Base-by-base conservation (phyloP, 1,140 invertebrate species). In the Nixonia krombeini region DNA sequence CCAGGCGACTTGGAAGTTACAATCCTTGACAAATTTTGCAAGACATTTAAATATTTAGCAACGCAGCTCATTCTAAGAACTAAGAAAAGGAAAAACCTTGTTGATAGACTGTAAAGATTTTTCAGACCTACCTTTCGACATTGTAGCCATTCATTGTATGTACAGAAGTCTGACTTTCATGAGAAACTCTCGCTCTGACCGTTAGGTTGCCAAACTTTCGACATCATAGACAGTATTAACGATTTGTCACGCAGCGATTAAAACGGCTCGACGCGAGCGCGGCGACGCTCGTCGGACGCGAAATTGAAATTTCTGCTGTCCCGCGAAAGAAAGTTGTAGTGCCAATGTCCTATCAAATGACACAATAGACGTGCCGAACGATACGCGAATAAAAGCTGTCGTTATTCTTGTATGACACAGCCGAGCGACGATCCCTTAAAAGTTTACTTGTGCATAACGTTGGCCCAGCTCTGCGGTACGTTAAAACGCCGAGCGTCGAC, bases 391-490 rank as follows among this genome's bases (percentile, higher is more conserved):
- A 40, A 41, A 31, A 45, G 18, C 23, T 70, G 57, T 50, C 42
- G 51, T 57, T 65, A 65, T 62, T 65, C 68, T 70, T 70, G 44
- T 70, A 66, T 53, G 31, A 64, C 42, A 49, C 9, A n/a, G 38
- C 40, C 23, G 41, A 46, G n/a, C n/a, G 52, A 31, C 9, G 13
- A 46, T n/a, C n/a, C n/a, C n/a, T n/a, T n/a, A n/a, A n/a, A n/a
- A n/a, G n/a, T n/a, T n/a, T n/a, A n/a, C n/a, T n/a, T n/a, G 9
- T 26, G 46, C 44, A 41, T 33, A 6, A 41, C 6, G 13, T 49
- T 26, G 37, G 61, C 58, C 72, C 75, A 71, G 75, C 76, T 79
- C 76, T 78, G 75, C 71, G 6, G 21, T n/a, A n/a, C n/a, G n/a
- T n/a, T n/a, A n/a, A n/a, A n/a, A n/a, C n/a, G n/a, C n/a, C n/a